Evolutionary conservation across 2,888 invertebrate genomes (phyloP), one percentile per base, ranked within the genome.

Genomic region (Gisinianus flammeolus): DNA sequence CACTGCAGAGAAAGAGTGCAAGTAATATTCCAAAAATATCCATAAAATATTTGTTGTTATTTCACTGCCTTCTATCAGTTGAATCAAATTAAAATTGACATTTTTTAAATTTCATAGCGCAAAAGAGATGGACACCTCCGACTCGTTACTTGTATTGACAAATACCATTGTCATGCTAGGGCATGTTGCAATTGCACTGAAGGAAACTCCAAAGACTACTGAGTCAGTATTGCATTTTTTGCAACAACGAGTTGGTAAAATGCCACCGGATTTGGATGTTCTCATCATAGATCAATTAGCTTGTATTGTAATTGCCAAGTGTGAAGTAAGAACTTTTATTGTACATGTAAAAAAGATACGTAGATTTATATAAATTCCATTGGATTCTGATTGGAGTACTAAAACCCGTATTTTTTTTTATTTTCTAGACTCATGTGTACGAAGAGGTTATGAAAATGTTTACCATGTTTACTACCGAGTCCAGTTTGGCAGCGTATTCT

Each of bases 361-460:
- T 56, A n/a, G 33, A 26, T 28, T 56, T 56, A 44, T 19, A 44
- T 58, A n/a, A n/a, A n/a, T n/a, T n/a, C n/a, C n/a, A n/a, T n/a
- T n/a, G n/a, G n/a, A 44, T 70, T n/a, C n/a, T n/a, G 30, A 10
- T 30, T 52, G 16, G 16, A n/a, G n/a, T n/a, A n/a, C n/a, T n/a
- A n/a, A n/a, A n/a, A n/a, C n/a, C n/a, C n/a, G n/a, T 16, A 6
- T 62, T 68, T 19, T 35, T 68, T 54, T 80, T 76, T 56, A 69
- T 76, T 16, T 84, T 87, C 69, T 86, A 90, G 90, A 86, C 88
- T 1, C 87, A 89, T 84, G 90, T 92, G 26, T 95, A 97, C 86
- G 96, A 96, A 85, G 96, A 96, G 87, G 96, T 99, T 81, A 97
- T 99, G 97, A 92, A 95, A 85, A 96, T 98, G 94, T 98, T 98